Evolutionary conservation across 2,797 vertebrate species (phyloP).

Genomic region (Hypotaenidia philippensis): DNA sequence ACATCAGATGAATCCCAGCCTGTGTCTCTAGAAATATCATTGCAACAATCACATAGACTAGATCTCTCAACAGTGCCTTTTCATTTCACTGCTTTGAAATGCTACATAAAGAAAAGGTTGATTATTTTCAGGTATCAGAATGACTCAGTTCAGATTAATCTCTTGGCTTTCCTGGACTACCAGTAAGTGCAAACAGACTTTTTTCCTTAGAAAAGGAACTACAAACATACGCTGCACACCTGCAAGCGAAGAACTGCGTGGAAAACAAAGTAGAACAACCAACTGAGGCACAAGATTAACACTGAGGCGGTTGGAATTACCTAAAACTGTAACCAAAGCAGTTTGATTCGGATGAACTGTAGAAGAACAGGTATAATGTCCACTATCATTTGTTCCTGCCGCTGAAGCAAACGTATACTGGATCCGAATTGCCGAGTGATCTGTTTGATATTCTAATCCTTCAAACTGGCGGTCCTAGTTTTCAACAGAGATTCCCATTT

Average conservation of each 20-base stretch:
- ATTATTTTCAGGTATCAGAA: not conserved
- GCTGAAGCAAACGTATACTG: conserved; percentile 66
- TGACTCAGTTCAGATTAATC: not conserved
- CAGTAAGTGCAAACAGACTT: not conserved
- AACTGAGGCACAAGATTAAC: not conserved
- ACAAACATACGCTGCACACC: not conserved
- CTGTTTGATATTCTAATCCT: conserved; percentile 57
- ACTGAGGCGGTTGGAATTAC: conserved; percentile 61
- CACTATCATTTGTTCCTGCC: conserved; percentile 57
- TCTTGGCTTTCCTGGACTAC: not conserved
- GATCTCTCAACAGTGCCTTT: not conserved
- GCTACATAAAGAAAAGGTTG: not conserved
- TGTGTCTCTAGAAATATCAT: not conserved
- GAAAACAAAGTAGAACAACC: not conserved
- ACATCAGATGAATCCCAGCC: not conserved
- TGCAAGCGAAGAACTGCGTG: not conserved
- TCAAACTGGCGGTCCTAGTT: conserved; percentile 64
- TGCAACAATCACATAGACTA: not conserved
- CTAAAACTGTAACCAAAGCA: conserved; percentile 79
- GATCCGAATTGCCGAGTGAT: conserved; percentile 69
- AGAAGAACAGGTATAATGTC: conserved; percentile 80
- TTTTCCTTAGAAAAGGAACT: not conserved
- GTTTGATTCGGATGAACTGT: conserved; percentile 72
- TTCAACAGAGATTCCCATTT: conserved; percentile 61
- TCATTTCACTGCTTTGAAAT: not conserved